Evolutionary conservation across 2,888 invertebrate species (phyloP).

Genomic region (Drosophila kokeensis): DNA sequence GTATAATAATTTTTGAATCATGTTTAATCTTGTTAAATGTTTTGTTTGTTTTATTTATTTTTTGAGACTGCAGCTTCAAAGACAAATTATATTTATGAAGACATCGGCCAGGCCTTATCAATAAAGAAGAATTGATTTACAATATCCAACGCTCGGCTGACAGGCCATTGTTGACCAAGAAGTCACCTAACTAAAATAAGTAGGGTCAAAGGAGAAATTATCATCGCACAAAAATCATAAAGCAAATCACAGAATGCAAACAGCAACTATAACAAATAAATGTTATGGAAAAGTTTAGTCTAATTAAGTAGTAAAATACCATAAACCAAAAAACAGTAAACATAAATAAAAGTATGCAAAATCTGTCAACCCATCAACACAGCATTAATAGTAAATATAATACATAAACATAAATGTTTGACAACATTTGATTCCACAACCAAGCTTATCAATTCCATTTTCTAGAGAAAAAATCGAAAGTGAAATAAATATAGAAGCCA

Average conservation of each 20-base stretch:
- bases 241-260: not conserved
- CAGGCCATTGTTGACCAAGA: not conserved
- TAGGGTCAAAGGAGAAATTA: not conserved
- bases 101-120: fast-evolving
- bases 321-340: not conserved
- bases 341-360: not conserved
- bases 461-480: not conserved
- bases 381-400: not conserved
- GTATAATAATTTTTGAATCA: not conserved
- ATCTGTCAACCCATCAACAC: conserved; percentile 1
- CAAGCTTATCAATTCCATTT: not conserved
- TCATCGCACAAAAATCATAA: not conserved
- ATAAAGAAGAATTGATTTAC: not conserved
- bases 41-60: not conserved
- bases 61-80: not conserved
- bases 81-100: not conserved
- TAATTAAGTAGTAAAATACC: not conserved
- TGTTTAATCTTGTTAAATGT: not conserved
- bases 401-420: not conserved
- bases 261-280: not conserved
- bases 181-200: not conserved
- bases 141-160: not conserved
- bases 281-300: not conserved
- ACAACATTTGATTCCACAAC: not conserved
- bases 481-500: not conserved